Evolutionary conservation across 2,113 vertebrate species (phyloP), one percentile per base, ranked within the genome.

Genomic region (Romanogobio albipinnatus): DNA sequence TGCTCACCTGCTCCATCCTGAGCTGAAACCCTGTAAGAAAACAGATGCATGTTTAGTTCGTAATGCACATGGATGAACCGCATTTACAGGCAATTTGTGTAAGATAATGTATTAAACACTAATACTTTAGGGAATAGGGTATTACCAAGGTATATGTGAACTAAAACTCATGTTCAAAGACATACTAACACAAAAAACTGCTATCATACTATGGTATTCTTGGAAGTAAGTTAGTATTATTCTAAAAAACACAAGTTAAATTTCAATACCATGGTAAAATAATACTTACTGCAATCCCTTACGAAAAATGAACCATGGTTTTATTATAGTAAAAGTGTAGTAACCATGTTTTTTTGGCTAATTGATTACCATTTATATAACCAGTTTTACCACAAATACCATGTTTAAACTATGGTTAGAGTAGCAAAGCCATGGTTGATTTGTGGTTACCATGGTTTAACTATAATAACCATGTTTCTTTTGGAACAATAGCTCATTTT

Each of bases 1-100:
- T n/a, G 62, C 83, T 85, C 66, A 83, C 86, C 83, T 82, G 58
- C 29, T 85, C 86, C 86, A 87, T 87, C 17, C 22, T 19, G 8
- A 59, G 22, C 17, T 5, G 0, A 45, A 49, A 33, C 4, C 13
- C 39, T 68, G 22, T 51, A 45, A 83, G 49, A 43, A 77, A 26
- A 53, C 0, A 61, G 4, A 53, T 13, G 2, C 56, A 64, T 49
- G 43, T 29, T 47, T 22, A 36, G 5, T 17, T 36, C 56, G 8
- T 13, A 62, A 53, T 36, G 36, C 53, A 56, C 53, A 17, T 8
- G 2, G 17, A 19, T 56, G 51, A 56, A 56, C 17, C 10, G 14
- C 36, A 47, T 19, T 62, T 71, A n/a, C 24, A 29, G 1, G 11
- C 17, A 19, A 36, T 19, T 39, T 39, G 64, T 68, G 33, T 68